phyloP scores from a whole-genome alignment of 1,140 invertebrate genomes.

The Aphelenchoides besseyi region DNA sequence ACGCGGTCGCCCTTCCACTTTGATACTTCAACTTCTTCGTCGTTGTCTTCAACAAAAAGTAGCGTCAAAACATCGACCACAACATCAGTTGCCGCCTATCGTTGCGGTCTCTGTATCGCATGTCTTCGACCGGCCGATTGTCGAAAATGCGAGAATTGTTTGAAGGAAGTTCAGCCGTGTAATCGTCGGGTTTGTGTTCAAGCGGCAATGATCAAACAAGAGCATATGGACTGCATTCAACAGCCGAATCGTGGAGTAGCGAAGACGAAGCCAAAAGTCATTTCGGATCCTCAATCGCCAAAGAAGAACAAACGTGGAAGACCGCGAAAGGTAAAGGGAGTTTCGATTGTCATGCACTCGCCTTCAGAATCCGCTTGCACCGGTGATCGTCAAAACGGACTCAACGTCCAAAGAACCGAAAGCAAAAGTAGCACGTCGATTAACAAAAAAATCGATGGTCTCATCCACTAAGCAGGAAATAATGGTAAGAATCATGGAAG shows the following conservation, averaged over 20 bases:
- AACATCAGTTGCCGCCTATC: neutral
- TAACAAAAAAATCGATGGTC: no score
- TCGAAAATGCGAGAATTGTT: neutral
- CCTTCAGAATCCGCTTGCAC: neutral
- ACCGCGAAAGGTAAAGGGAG: neutral
- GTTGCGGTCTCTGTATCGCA: neutral
- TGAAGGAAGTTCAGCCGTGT: constrained; percentile 1
- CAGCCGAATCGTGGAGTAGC: neutral
- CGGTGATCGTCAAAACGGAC: neutral
- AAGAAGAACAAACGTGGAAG: neutral
- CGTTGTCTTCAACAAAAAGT: neutral
- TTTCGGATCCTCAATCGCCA: neutral
- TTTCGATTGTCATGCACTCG: neutral
- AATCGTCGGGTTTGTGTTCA: neutral
- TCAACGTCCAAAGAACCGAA: neutral
- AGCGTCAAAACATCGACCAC: neutral
- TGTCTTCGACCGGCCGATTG: neutral
- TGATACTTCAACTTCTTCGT: neutral
- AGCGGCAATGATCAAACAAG: neutral
- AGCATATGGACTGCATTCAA: neutral
- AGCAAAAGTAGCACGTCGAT: no score
- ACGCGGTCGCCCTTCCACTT: neutral
- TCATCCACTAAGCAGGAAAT: no score
- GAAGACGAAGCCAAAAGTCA: neutral
- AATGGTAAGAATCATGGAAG: neutral